Evolutionary conservation across 2,888 invertebrate species (phyloP), one percentile per base, ranked within the genome.

Genomic region (Platycnemis pennipes): DNA sequence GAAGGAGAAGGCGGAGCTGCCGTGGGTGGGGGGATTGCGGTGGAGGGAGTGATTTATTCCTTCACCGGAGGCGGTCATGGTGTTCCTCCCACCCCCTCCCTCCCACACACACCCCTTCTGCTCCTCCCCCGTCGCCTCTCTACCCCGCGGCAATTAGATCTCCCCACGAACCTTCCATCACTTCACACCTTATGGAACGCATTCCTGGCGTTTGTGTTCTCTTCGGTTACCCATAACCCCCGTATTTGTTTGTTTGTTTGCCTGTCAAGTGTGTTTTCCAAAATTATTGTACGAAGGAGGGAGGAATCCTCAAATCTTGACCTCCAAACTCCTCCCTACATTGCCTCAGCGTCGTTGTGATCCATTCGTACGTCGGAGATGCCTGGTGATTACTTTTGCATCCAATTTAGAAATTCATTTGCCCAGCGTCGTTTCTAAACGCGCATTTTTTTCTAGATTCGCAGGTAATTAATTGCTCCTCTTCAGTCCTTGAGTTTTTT

Each of bases 41-140:
- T 0, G 22, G 53, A 37, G 88, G 56, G 63, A 91, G 91, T 91
- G 91, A 91, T 91, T 91, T 91, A 91, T 91, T 91, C 91, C 37
- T 69, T 11, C 91, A 69, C 91, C 91, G 91, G 91, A 91, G 91
- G 91, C 91, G 91, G 42, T 69, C 91, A 91, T 91, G 91, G 63
- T n/a, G 88, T 91, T 13, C 46, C 16, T n/a, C 53, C 45, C 88
- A 7, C 26, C 11, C 87, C 11, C 49, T 31, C 3, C 45, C 87
- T 44, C 44, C 4, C 22, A n/a, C n/a, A n/a, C n/a, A n/a, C n/a
- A n/a, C n/a, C n/a, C 26, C 45, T 87, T 22, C 19, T 16, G 19
- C 31, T 88, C 53, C 37, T 16, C 19, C 37, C 37, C 53, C 53
- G 31, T 77, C 77, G 77, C 37, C 53, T 89, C 89, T 56, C 56